Conservation (phyloP, 2,797 vertebrate species). For the Arrhamphus sclerolepis region DNA sequence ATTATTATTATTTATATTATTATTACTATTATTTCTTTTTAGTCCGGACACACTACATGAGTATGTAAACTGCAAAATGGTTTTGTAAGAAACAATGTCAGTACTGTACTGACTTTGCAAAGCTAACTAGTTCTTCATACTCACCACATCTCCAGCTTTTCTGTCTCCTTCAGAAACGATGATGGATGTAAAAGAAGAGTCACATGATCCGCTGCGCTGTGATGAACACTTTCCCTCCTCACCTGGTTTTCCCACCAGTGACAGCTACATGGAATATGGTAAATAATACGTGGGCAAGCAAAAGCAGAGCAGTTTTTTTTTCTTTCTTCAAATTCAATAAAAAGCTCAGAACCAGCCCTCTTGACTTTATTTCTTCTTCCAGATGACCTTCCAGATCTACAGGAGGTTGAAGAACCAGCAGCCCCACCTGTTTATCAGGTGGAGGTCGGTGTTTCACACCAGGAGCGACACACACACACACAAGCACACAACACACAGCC, state of each 20-base stretch:
- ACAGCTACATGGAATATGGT: slow-evolving; percentile 92
- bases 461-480: slow-evolving; percentile 69
- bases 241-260: slow-evolving; percentile 85
- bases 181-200: slow-evolving; percentile 24
- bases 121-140: too few species aligned
- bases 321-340: background rate
- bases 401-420: slow-evolving; percentile 88
- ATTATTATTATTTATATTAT: too few species aligned
- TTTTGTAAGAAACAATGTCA: too few species aligned
- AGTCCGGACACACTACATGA: too few species aligned
- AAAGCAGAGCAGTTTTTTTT: background rate
- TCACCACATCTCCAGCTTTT: slow-evolving; percentile 51
- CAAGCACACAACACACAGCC: slow-evolving; percentile 45
- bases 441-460: slow-evolving; percentile 88
- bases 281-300: background rate
- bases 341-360: background rate
- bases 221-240: slow-evolving; percentile 90
- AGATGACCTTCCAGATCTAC: slow-evolving; percentile 96
- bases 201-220: slow-evolving; percentile 60
- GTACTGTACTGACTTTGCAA: too few species aligned
- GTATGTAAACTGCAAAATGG: too few species aligned
- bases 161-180: slow-evolving; percentile 33
- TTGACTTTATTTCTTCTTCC: background rate
- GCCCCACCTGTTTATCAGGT: slow-evolving; percentile 87
- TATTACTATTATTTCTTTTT: too few species aligned